These are phyloP conservation scores for Chaunax sp. DNA, from an alignment of 2,797 vertebrate species.

Conservation along the genomic window DNA sequence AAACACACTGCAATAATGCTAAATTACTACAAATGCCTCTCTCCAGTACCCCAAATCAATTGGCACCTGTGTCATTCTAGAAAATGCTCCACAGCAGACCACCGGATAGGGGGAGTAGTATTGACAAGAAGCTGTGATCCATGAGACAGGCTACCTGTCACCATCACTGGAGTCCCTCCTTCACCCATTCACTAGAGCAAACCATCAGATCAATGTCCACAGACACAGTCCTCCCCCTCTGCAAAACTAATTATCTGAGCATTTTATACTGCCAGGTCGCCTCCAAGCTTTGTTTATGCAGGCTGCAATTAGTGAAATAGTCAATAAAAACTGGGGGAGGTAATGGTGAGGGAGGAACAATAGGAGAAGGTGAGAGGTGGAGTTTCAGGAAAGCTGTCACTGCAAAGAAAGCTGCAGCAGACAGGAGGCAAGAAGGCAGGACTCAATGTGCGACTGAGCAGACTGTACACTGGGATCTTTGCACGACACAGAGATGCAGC, in stretches of 20 bases:
- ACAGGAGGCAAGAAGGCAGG: constrained; percentile 2
- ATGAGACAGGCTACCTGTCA: constrained; percentile 83
- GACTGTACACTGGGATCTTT: constrained; percentile 19
- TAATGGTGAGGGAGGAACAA: constrained; percentile 72
- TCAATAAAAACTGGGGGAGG: constrained; percentile 89
- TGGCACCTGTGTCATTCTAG: constrained; percentile 68
- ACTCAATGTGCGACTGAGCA: constrained; percentile 26
- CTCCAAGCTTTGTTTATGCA: constrained; percentile 81
- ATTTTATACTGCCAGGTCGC: constrained; percentile 78
- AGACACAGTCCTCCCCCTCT: constrained; percentile 60
- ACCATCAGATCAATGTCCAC: constrained; percentile 82
- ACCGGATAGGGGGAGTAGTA: constrained; percentile 67
- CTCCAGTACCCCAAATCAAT: constrained; percentile 71
- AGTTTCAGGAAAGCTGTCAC: constrained; percentile 42
- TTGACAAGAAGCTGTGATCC: constrained; percentile 80
- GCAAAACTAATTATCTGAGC: constrained; percentile 85
- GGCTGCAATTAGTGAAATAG: constrained; percentile 87
- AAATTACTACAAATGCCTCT: constrained; percentile 62
- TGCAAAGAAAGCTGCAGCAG: constrained; percentile 20
- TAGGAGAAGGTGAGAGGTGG: constrained; percentile 61
- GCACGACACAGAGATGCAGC: constrained; percentile 20
- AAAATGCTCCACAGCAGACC: constrained; percentile 68
- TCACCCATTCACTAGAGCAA: constrained; percentile 69
- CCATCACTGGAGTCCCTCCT: constrained; percentile 64
- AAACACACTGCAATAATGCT: constrained; percentile 30